Percentiles rank a stretch among this genome's conserved stretches.
Conservation (phyloP, 2,797 vertebrate species). For the Chiloscyllium punctatum region DNA sequence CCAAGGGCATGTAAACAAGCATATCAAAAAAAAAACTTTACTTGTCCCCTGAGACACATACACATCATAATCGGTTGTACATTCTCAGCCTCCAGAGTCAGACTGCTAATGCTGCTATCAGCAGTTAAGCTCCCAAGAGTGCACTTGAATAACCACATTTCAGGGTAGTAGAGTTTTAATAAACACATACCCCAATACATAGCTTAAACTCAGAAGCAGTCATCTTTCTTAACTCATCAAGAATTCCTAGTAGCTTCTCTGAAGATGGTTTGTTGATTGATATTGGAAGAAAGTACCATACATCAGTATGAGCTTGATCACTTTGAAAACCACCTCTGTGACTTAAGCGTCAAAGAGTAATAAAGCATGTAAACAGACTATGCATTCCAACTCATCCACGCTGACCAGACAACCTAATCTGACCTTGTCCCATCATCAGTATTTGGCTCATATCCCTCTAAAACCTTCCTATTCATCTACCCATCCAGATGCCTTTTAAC, state of each 20-base stretch:
- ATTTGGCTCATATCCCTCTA: too few species aligned
- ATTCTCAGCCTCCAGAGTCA: neutral
- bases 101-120: neutral
- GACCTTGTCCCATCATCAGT: too few species aligned
- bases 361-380: too few species aligned
- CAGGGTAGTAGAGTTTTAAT: conserved; percentile 2
- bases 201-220: neutral
- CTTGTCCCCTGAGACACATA: neutral
- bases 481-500: too few species aligned
- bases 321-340: neutral
- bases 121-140: conserved; percentile 5
- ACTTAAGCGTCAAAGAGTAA: neutral
- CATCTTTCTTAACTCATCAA: neutral
- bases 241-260: neutral
- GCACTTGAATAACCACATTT: neutral
- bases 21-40: neutral
- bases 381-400: too few species aligned
- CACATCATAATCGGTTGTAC: neutral
- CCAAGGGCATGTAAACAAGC: neutral
- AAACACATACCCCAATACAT: neutral
- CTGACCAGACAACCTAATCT: too few species aligned
- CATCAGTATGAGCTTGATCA: neutral
- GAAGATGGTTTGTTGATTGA: too few species aligned
- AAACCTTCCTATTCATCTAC: too few species aligned
- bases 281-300: neutral